Base-by-base conservation (phyloP, 1,140 invertebrate species). In the Diabrotica virgifera region DNA sequence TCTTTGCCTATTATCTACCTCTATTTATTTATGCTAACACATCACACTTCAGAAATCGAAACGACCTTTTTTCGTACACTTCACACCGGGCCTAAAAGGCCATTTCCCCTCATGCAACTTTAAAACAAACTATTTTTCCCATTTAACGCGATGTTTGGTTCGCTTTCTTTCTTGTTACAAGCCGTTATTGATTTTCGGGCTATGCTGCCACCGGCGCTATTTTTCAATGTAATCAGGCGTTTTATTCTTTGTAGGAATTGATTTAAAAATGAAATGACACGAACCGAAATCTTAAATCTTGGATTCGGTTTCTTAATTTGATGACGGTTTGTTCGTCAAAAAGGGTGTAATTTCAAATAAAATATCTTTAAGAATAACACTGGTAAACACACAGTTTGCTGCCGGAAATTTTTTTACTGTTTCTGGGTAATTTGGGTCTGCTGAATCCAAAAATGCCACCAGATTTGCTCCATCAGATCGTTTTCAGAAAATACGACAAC, bases 251-350 rank as follows among this genome's bases (percentile, higher is more conserved):
- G n/a, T 46, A 46, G 40, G 40, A 46, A 46, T 46, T 46, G 40
- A 46, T 46, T 46, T 46, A 46, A 46, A 46, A 46, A 46, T 46
- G 40, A 46, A 46, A 46, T 46, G 40, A 46, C 40, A 46, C 40
- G 40, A 46, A 46, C 40, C 40, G 40, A n/a, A n/a, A 46, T 46
- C 8, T 8, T 4, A 6, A 6, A 46, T 8, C 8, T 10, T 5
- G 40, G 2, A n/a, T 46, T n/a, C 5, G n/a, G 40, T 46, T 46
- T 46, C 40, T 46, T 46, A 8, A 46, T 46, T 24, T 24, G 24
- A 4, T 2, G 24, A 24, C 24, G 24, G 24, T 24, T 24, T 24
- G 24, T 24, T 24, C 24, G 24, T 2, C 24, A 24, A 24, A 24
- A 24, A 24, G 4, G 24, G 24, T 24, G 24, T 24, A 4, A 24